Percentiles rank a stretch among this genome's conserved stretches.
phyloP scores from a whole-genome alignment of 2,797 vertebrate species.

The Catharus ustulatus region DNA sequence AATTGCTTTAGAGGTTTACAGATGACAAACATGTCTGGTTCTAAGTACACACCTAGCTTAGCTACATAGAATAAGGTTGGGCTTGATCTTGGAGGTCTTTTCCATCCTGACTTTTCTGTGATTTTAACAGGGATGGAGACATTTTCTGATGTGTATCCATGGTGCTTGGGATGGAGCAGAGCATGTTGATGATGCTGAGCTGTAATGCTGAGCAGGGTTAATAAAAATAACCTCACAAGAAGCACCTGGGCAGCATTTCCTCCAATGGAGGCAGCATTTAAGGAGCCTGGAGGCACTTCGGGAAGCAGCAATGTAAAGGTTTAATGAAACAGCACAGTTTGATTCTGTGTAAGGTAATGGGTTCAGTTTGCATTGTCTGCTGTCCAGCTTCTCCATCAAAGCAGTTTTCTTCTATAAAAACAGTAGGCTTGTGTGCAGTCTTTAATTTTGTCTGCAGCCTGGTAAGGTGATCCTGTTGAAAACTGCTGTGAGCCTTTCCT shows the following conservation, averaged over 20 bases:
- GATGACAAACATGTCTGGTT: neutral
- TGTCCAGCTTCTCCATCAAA: too few relatives aligned
- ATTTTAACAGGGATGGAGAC: neutral
- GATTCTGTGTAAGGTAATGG: rapidly evolving
- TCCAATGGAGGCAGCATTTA: neutral
- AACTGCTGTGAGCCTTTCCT: neutral
- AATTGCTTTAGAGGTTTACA: neutral
- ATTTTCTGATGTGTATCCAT: rapidly evolving
- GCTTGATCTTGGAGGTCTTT: neutral
- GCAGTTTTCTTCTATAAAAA: neutral
- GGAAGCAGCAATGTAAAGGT: rapidly evolving
- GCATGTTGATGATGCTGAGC: rapidly evolving
- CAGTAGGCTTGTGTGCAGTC: rapidly evolving
- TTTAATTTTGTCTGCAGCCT: neutral
- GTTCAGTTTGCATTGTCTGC: neutral
- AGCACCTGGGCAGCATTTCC: neutral
- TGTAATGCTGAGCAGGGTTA: neutral
- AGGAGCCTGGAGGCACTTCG: neutral
- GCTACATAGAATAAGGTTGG: neutral
- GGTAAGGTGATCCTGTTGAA: neutral
- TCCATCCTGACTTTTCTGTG: neutral
- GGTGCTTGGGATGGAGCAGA: neutral
- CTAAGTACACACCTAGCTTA: neutral
- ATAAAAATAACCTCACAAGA: neutral
- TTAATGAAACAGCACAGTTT: rapidly evolving